A percentile compares a stretch with the other conserved stretches of the same genome.
These are phyloP conservation scores for Sesamia nonagrioides DNA, from an alignment of 1,140 invertebrate species.

Conservation along the genomic window DNA sequence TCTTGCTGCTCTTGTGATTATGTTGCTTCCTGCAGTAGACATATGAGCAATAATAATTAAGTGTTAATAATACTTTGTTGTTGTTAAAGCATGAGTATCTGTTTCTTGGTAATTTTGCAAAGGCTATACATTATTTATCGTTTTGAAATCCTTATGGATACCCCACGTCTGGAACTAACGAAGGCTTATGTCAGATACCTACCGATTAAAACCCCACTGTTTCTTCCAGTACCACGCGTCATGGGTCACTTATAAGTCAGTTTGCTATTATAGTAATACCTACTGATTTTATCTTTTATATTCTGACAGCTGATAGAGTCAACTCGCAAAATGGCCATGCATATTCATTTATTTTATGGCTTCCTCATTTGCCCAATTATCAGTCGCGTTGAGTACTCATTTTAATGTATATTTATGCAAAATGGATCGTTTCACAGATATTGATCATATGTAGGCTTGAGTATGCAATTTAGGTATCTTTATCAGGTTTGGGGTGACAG, in stretches of 20 bases:
- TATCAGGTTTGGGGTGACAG: not conserved
- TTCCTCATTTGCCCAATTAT: slow-evolving; percentile 59
- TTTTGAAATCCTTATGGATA: no score
- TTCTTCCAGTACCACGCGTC: no score
- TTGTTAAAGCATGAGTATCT: not conserved
- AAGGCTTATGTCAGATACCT: no score
- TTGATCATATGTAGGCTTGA: slow-evolving; percentile 52
- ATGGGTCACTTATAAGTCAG: no score
- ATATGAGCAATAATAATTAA: not conserved
- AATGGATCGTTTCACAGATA: slow-evolving; percentile 20
- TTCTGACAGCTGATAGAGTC: not conserved
- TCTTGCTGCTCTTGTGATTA: slow-evolving; percentile 29
- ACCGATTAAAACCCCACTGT: no score
- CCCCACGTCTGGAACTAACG: no score
- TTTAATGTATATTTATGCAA: slow-evolving; percentile 54
- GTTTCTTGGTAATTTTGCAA: no score
- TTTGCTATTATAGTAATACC: no score
- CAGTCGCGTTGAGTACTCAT: slow-evolving; percentile 37
- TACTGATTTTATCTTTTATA: slow-evolving; percentile 4
- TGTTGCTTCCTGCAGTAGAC: slow-evolving; percentile 18
- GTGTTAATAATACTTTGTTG: not conserved
- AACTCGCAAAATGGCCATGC: slow-evolving; percentile 41
- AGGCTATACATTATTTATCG: no score
- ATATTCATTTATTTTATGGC: slow-evolving; percentile 53
- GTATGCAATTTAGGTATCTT: slow-evolving; percentile 25